These are phyloP conservation scores for Sclerodermus sp. DNA, from an alignment of 2,888 invertebrate species.

Conservation along the genomic window DNA sequence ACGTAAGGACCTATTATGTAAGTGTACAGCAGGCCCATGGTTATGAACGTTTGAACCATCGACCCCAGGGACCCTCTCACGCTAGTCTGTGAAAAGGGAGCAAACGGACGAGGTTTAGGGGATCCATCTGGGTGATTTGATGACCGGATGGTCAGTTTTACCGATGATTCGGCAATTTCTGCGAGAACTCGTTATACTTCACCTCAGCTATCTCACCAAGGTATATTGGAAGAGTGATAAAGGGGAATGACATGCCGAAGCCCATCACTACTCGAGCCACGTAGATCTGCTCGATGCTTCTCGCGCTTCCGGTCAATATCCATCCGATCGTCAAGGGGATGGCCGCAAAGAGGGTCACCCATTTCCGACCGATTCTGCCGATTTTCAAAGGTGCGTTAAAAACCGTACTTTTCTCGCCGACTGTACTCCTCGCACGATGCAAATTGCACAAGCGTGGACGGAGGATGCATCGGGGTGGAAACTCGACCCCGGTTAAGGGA, in stretches of 20 bases:
- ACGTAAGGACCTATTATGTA: slow-evolving; percentile 74
- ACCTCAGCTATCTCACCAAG: slow-evolving; percentile 82
- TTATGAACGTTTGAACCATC: slow-evolving; percentile 73
- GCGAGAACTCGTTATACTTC: too few species aligned
- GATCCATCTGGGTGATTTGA: too few species aligned
- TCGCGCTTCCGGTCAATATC: slow-evolving; percentile 65
- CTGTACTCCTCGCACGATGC: too few species aligned
- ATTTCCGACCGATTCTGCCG: slow-evolving; percentile 72
- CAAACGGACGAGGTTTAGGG: too few species aligned
- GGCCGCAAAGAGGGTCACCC: slow-evolving; percentile 67
- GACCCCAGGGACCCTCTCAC: slow-evolving; percentile 81
- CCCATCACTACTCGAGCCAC: slow-evolving; percentile 66
- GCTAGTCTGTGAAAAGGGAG: too few species aligned
- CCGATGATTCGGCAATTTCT: too few species aligned
- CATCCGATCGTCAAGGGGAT: slow-evolving; percentile 74
- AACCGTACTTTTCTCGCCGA: too few species aligned
- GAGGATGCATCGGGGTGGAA: too few species aligned
- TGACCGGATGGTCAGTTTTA: too few species aligned
- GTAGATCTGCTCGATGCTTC: slow-evolving; percentile 59
- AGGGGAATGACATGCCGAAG: slow-evolving; percentile 68
- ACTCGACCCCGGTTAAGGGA: too few species aligned
- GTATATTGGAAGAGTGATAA: slow-evolving; percentile 81
- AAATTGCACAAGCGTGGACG: slow-evolving; percentile 1
- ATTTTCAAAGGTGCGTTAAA: too few species aligned
- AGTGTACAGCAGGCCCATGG: slow-evolving; percentile 68